Conservation (phyloP, 2,113 vertebrate genomes). For the Saccopteryx bilineata region DNA sequence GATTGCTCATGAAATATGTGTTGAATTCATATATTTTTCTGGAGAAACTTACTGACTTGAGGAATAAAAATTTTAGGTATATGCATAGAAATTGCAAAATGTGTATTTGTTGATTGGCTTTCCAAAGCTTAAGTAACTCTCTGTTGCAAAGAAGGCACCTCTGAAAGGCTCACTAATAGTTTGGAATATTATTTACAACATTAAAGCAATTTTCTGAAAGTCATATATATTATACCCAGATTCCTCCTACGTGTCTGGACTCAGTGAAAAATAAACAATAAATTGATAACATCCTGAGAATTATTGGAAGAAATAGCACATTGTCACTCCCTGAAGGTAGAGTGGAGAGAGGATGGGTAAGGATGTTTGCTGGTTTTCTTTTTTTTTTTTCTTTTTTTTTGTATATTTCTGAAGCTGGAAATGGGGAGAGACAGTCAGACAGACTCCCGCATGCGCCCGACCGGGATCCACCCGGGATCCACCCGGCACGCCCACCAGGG, state of each 20-base stretch:
- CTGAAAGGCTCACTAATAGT: slow-evolving; percentile 73
- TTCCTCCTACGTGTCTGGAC: slow-evolving; percentile 71
- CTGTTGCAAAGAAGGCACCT: slow-evolving; percentile 24
- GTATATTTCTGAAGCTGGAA: too few relatives aligned
- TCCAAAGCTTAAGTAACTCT: slow-evolving; percentile 69
- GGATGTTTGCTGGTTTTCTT: neutral
- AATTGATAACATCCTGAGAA: slow-evolving; percentile 58
- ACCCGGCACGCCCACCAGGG: too few relatives aligned
- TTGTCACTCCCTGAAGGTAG: neutral
- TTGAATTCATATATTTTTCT: slow-evolving; percentile 55
- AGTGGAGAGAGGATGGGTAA: neutral
- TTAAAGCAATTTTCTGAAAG: slow-evolving; percentile 76
- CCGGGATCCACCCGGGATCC: too few relatives aligned
- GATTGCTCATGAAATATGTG: slow-evolving; percentile 21
- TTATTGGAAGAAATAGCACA: slow-evolving; percentile 54
- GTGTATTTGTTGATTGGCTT: slow-evolving; percentile 74
- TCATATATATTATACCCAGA: slow-evolving; percentile 59
- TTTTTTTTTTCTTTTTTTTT: too few relatives aligned
- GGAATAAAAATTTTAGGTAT: slow-evolving; percentile 43
- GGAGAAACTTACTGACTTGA: slow-evolving; percentile 41
- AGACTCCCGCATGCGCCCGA: too few relatives aligned
- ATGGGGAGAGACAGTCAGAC: too few relatives aligned
- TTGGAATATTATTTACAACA: slow-evolving; percentile 70
- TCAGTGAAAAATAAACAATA: slow-evolving; percentile 68
- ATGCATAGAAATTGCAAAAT: slow-evolving; percentile 61